Conservation (phyloP, 1,140 invertebrate species). For the Drosophila kurseongensis region DNA sequence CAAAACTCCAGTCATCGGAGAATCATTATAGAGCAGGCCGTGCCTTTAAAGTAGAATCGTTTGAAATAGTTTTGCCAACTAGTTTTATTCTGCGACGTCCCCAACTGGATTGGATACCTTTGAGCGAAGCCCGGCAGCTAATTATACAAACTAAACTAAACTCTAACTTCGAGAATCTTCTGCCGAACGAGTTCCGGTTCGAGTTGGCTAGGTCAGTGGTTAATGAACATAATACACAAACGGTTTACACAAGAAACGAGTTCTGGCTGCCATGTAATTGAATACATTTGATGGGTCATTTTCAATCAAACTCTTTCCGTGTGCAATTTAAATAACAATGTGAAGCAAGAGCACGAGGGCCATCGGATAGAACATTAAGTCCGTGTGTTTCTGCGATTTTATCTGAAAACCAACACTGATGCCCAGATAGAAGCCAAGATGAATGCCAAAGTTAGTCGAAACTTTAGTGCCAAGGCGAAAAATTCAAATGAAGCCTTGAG, state of each 20-base stretch:
- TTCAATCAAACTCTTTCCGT: constrained; percentile 58
- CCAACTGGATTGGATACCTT: constrained; percentile 22
- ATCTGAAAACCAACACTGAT: constrained; percentile 22
- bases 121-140: constrained; percentile 9
- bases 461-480: constrained; percentile 80
- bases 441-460: constrained; percentile 76
- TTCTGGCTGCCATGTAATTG: constrained; percentile 33
- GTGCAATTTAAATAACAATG: constrained; percentile 80
- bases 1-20: constrained; percentile 26
- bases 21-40: constrained; percentile 43
- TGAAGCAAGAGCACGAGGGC: constrained; percentile 31
- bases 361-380: constrained; percentile 53
- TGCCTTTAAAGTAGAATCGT: constrained; percentile 18
- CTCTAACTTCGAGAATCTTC: constrained; percentile 34
- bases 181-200: constrained; percentile 42
- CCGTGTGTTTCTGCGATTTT: constrained; percentile 24
- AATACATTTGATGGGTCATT: constrained; percentile 36
- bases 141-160: constrained; percentile 33
- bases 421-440: constrained; percentile 56
- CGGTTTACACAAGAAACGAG: constrained; percentile 35
- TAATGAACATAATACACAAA: constrained; percentile 17
- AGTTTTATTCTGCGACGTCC: not conserved
- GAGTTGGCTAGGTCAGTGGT: constrained; percentile 56
- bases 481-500: constrained; percentile 77
- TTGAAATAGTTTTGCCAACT: constrained; percentile 1